Evolutionary conservation across 2,888 invertebrate genomes (phyloP).

Genomic region (Lasioglossum pauxillum): DNA sequence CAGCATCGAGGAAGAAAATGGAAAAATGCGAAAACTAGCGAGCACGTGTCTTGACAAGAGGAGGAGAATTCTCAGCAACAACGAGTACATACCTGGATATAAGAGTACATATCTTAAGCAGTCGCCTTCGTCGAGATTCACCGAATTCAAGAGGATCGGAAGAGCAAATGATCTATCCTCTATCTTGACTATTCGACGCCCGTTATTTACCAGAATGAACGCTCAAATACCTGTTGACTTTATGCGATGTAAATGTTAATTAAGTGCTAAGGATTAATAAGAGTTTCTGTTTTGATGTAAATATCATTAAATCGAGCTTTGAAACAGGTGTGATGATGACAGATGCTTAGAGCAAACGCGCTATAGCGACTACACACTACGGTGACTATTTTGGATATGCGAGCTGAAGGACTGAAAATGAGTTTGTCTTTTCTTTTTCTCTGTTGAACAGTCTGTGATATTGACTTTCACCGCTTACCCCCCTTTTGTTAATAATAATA

Average conservation of each 20-base stretch:
- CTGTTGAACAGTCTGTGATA: constrained; percentile 6
- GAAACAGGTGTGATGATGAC: constrained; percentile 9
- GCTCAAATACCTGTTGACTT: constrained; percentile 32
- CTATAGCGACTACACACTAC: neutral
- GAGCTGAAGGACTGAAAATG: neutral
- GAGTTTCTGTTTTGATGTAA: constrained; percentile 25
- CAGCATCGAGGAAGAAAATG: constrained; percentile 74
- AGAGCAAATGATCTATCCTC: neutral
- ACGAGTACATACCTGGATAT: constrained; percentile 80
- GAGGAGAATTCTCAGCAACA: constrained; percentile 76
- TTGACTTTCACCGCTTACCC: neutral
- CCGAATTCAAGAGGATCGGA: constrained; percentile 5
- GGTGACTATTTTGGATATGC: neutral
- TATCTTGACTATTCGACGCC: constrained; percentile 11
- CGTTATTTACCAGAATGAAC: constrained; percentile 26
- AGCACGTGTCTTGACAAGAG: constrained; percentile 79
- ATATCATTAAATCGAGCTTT: constrained; percentile 25
- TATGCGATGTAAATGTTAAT: constrained; percentile 14
- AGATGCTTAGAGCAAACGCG: neutral
- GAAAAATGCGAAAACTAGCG: constrained; percentile 68
- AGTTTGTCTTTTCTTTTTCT: neutral
- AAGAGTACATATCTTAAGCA: constrained; percentile 47
- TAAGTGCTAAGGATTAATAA: constrained; percentile 10
- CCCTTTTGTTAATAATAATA: neutral
- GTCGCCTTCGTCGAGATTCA: constrained; percentile 25